A percentile compares a stretch with the other conserved stretches of the same genome.
Conservation (phyloP, 2,797 vertebrate species). For the Argya squamiceps region DNA sequence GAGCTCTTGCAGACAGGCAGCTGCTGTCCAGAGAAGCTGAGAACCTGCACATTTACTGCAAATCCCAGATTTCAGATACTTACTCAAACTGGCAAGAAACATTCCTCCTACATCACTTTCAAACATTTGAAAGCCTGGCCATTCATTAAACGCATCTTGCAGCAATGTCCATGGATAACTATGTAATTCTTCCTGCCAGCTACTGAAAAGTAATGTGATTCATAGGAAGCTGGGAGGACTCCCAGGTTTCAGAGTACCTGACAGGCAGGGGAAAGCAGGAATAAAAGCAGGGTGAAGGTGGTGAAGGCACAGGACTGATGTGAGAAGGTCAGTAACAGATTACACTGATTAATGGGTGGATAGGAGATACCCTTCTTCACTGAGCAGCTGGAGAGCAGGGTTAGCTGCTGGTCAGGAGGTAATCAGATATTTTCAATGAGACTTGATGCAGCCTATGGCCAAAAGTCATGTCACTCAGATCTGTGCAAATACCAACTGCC, state of each 20-base stretch:
- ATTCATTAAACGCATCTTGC: conserved; percentile 16
- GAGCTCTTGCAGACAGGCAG: background rate
- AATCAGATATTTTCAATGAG: background rate
- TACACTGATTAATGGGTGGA: background rate
- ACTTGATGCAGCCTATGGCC: background rate
- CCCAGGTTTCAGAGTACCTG: background rate
- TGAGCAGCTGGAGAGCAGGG: background rate
- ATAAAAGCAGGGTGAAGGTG: background rate
- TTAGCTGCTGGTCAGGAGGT: background rate
- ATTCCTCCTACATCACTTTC: background rate
- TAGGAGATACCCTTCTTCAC: background rate
- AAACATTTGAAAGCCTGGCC: conserved; percentile 1
- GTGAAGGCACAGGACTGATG: background rate
- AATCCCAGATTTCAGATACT: background rate
- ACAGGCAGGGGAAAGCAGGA: background rate
- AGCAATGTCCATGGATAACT: background rate
- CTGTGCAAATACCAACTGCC: background rate
- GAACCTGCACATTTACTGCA: background rate
- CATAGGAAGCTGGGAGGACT: background rate
- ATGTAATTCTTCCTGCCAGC: background rate
- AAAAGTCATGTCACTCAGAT: background rate
- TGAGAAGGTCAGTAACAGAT: background rate
- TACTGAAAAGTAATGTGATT: background rate
- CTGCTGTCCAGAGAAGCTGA: background rate
- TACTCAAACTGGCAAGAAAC: conserved; percentile 24